Percentiles rank a stretch among this genome's conserved stretches.
Conservation (phyloP, 2,888 invertebrate genomes). For the Ochlodes sylvanus region DNA sequence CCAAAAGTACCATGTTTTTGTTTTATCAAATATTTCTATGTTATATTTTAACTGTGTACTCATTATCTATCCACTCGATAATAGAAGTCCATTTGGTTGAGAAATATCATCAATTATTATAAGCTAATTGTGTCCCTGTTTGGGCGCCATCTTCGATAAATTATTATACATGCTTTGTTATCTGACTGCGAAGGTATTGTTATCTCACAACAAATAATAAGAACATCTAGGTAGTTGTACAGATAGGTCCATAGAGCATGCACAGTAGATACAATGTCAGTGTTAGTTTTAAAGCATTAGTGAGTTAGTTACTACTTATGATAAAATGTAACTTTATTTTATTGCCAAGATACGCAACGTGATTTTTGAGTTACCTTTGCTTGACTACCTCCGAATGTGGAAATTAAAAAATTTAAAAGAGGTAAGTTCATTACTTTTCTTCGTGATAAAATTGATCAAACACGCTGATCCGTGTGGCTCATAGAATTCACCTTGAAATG, state of each 20-base stretch:
- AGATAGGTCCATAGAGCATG: conserved; percentile 56
- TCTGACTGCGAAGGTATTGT: conserved; percentile 51
- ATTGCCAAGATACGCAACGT: too few species aligned
- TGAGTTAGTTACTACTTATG: conserved; percentile 45
- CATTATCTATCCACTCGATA: neutral
- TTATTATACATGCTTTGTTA: conserved; percentile 54
- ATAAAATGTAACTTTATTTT: conserved; percentile 50
- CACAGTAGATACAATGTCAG: conserved; percentile 54
- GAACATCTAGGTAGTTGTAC: conserved; percentile 50
- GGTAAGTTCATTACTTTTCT: too few species aligned
- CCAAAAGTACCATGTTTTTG: neutral
- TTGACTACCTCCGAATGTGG: too few species aligned
- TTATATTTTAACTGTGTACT: neutral
- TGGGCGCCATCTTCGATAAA: conserved; percentile 32
- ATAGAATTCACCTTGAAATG: too few species aligned
- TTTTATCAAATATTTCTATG: neutral
- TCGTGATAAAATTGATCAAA: too few species aligned
- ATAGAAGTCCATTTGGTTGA: neutral
- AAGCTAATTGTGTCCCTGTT: conserved; percentile 10
- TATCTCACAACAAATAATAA: conserved; percentile 85
- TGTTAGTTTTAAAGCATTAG: conserved; percentile 74
- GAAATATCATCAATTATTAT: neutral
- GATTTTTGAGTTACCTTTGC: too few species aligned
- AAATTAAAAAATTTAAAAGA: too few species aligned
- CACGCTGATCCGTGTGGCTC: too few species aligned